A percentile compares a stretch with the other conserved stretches of the same genome.
These are phyloP conservation scores for Orthochromis malagaraziensis DNA, from an alignment of 2,113 vertebrate genomes.

Conservation along the genomic window DNA sequence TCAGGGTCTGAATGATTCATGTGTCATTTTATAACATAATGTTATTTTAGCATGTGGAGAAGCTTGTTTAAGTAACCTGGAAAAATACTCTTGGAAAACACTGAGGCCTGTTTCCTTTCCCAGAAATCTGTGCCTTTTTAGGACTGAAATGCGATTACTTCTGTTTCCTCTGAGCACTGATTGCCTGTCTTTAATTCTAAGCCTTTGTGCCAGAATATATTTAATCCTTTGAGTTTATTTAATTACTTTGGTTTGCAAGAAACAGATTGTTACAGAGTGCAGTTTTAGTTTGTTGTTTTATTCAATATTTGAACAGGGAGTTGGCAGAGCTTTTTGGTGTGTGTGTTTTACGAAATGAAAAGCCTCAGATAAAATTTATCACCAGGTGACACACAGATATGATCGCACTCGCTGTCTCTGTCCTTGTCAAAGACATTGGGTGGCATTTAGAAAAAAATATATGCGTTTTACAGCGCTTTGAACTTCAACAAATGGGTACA, in stretches of 20 bases:
- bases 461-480: background rate
- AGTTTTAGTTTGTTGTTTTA: background rate
- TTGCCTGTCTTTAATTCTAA: background rate
- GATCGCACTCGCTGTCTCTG: background rate
- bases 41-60: slow-evolving; percentile 21
- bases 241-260: background rate
- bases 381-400: background rate
- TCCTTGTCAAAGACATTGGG: background rate
- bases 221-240: background rate
- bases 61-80: slow-evolving; percentile 20
- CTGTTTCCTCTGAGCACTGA: background rate
- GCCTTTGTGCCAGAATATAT: background rate
- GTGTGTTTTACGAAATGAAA: background rate
- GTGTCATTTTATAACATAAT: slow-evolving; percentile 58
- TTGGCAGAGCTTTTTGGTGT: background rate
- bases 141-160: background rate
- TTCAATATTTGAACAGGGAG: background rate
- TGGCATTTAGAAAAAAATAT: background rate
- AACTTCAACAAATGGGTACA: background rate
- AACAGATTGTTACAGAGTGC: background rate
- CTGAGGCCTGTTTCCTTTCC: background rate
- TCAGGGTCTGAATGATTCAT: slow-evolving; percentile 67
- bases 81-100: background rate
- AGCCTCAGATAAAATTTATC: background rate
- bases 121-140: background rate